Evolutionary conservation across 2,888 invertebrate genomes (phyloP), one percentile per base, ranked within the genome.

Genomic region (Melipona beecheii): DNA sequence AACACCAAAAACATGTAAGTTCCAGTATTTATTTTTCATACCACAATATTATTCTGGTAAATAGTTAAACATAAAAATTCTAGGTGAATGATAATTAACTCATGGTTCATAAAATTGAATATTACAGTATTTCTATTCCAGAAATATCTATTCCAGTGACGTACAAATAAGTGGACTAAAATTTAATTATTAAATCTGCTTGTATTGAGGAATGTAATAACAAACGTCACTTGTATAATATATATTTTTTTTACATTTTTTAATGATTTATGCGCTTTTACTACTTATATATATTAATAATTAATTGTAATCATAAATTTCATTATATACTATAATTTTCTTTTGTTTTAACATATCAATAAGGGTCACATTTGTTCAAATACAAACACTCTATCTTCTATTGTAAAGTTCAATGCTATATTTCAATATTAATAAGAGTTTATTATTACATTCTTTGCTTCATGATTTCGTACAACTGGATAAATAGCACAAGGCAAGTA

Each of bases 1-100:
- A 52, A 99, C 99, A n/a, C 99, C 99, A 21, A 99, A 99, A 96
- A 99, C 99, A 84, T 99, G 99, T 99, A 96, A 97, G 97, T 96
- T 82, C 71, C 54, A 54, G 21, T 74, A 31, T 62, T n/a, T 58
- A 69, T 73, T 62, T 65, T 62, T 62, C 52, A 3, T 75, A 54
- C 56, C 56, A 60, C 31, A 65, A 72, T 84, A 82, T 64, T 83
- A 65, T 79, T 52, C 77, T 66, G n/a, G 49, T 74, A 78, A 81
- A 70, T 72, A 56, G 69, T 58, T 81, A 81, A 71, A 31, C 52
- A 27, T 70, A 36, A 69, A 66, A 70, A 21, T 75, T 36, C n/a
- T 68, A 83, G 83, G 80, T 72, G 77, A 83, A 81, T 78, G 17
- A 75, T 76, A 71, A 80, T 19, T 77, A 84, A 84, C 69, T 78